phyloP scores from a whole-genome alignment of 2,888 invertebrate genomes.

The Drosophila mayaguana region DNA sequence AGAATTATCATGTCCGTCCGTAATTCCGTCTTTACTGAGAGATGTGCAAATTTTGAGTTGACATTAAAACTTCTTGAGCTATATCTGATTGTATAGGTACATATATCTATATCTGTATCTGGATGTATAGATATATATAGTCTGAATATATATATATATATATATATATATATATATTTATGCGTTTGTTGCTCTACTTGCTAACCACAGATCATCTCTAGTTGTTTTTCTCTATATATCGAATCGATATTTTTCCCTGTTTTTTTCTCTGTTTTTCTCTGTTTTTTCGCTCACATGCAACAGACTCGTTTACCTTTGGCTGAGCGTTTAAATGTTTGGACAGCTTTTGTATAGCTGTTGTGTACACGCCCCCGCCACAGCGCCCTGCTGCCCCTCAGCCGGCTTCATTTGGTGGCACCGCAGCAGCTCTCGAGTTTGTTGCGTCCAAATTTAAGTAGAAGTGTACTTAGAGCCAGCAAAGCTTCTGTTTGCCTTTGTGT shows the following conservation, averaged over 20 bases:
- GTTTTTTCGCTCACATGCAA: slow-evolving; percentile 7
- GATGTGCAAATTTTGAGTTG: too few species aligned
- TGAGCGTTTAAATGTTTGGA: slow-evolving; percentile 61
- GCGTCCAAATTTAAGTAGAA: slow-evolving; percentile 36
- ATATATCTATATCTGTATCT: too few species aligned
- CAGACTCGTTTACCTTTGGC: slow-evolving; percentile 24
- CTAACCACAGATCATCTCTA: neutral
- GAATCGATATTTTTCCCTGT: neutral
- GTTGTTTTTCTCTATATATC: neutral
- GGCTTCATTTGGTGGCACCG: slow-evolving; percentile 24
- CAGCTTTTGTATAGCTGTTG: slow-evolving; percentile 44
- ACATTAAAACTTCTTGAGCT: too few species aligned
- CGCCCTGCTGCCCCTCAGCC: neutral
- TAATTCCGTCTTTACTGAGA: too few species aligned
- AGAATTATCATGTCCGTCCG: too few species aligned
- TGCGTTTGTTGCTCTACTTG: neutral
- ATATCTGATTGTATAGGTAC: too few species aligned
- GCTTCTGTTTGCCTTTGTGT: slow-evolving; percentile 44
- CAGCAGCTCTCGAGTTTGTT: slow-evolving; percentile 1
- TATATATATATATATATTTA: too few species aligned
- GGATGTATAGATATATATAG: too few species aligned
- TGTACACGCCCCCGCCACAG: slow-evolving; percentile 19
- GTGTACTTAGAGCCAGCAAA: slow-evolving; percentile 40
- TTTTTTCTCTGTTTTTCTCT: neutral
- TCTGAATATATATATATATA: too few species aligned